Evolutionary conservation across 2,888 invertebrate genomes (phyloP), one percentile per base, ranked within the genome.

Genomic region (Chrysodeixis includens): DNA sequence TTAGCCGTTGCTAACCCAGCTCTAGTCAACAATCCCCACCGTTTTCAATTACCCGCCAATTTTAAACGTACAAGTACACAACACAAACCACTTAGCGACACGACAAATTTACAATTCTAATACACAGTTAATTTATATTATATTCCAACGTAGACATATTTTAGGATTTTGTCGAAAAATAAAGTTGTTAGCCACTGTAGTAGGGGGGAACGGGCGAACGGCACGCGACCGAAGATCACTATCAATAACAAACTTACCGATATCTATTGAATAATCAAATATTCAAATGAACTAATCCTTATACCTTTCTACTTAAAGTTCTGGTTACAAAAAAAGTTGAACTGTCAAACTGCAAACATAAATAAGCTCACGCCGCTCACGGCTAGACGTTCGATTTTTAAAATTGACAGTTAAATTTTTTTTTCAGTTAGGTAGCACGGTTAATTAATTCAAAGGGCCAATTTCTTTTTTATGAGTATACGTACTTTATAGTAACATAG

Each of bases 141-240:
- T 86, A 84, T 85, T 84, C 86, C 82, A 82, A 81, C 78, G 79
- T 83, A 75, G 83, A 84, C 84, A 86, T 86, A 83, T 84, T 87
- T 86, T 88, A 85, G 83, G 83, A 85, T 88, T 79, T 88, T 87
- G 88, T 88, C 86, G 86, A 91, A 91, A 89, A 90, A 93, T 93
- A 90, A 90, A 93, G 93, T 92, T 91, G 92, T 93, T 91, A 89
- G 67, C 63, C 62, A 84, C 85, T 85, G 79, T 83, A 83, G 86
- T 86, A 83, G 86, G 88, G 87, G 86, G 84, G 80, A 82, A 86
- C 86, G 82, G 83, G 86, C 86, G 80, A 78, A 80, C 80, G 81
- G 84, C 93, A 93, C 92, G 92, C 92, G 90, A 93, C 87, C 79
- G 79, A 81, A 83, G 92, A 92, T 92, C 86, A 84, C 87, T 88